Evolutionary conservation across 2,113 vertebrate species (phyloP), one percentile per base, ranked within the genome.

Genomic region (Dicerorhinus sumatrensis): DNA sequence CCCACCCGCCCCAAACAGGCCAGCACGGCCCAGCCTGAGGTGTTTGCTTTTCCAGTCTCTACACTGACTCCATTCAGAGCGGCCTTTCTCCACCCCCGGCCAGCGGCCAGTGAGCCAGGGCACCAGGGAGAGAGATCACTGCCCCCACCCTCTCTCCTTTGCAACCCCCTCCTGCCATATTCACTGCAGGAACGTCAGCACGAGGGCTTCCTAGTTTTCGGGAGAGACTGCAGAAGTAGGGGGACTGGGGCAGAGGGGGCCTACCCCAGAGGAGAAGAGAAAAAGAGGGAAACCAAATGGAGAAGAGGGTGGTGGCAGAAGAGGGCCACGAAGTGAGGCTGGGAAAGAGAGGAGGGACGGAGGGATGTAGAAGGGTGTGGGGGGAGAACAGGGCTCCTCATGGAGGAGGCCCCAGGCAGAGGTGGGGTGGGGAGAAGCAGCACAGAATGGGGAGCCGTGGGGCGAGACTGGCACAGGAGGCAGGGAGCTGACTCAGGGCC

Each of bases 1-100:
- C 12, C 60, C 33, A 8, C 8, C 51, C 25, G 42, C 33, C 9
- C 4, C 56, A 11, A 33, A 29, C 75, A 27, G 83, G 93, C 91
- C 95, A 82, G 73, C 70, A 11, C 6, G 46, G 97, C 95, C 82
- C 76, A 76, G 69, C 60, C n/a, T 3, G 93, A 87, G 70, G 96
- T 98, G 97, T 98, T 98, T 98, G 96, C 97, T 96, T 98, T 98
- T 98, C 97, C 97, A 89, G 89, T 62, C 96, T 96, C 46, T 33
- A 98, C 98, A 98, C 97, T 98, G 97, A 93, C 72, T 97, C 92
- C 86, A 96, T 98, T 98, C 98, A 98, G 91, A 97, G 77, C 18
- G 0, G 73, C 63, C 17, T 63, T 54, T 91, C 97, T 93, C 91
- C 96, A 80, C 69, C 96, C 96, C 89, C 56, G 9, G 93, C 91